phyloP scores from a whole-genome alignment of 2,888 invertebrate genomes.

The Oscheius sp. region DNA sequence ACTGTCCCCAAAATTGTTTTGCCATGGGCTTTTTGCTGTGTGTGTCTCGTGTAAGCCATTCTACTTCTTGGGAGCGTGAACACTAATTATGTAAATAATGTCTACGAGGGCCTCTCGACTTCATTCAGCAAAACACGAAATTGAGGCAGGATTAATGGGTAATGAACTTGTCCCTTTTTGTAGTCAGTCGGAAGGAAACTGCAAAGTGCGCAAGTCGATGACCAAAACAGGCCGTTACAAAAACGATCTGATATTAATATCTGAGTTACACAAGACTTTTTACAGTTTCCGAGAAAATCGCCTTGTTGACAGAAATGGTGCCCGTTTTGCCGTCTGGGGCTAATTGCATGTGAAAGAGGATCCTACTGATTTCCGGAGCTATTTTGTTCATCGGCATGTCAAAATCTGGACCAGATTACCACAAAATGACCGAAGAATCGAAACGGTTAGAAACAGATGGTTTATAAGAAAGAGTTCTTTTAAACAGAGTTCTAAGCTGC shows the following conservation, averaged over 20 bases:
- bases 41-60: conserved; percentile 16
- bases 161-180: conserved; percentile 21
- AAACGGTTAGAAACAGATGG: too few species aligned
- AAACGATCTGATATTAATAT: too few species aligned
- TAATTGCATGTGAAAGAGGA: conserved; percentile 35
- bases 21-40: background rate
- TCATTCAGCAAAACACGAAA: conserved; percentile 11
- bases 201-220: too few species aligned
- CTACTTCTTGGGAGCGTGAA: conserved; percentile 19
- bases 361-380: conserved; percentile 27
- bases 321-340: conserved; percentile 6
- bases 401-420: background rate
- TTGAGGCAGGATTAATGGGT: conserved; percentile 18
- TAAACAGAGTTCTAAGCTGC: background rate
- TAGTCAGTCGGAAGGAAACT: background rate
- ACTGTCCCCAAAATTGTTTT: background rate
- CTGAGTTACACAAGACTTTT: too few species aligned
- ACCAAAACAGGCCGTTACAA: too few species aligned
- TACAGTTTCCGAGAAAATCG: too few species aligned
- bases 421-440: too few species aligned
- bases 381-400: background rate
- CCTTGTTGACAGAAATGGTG: conserved; percentile 21
- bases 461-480: too few species aligned
- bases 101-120: conserved; percentile 11
- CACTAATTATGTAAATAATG: conserved; percentile 36